These are phyloP conservation scores for Leptobrachium ailaonicum DNA, from an alignment of 2,113 vertebrate species.

Conservation along the genomic window DNA sequence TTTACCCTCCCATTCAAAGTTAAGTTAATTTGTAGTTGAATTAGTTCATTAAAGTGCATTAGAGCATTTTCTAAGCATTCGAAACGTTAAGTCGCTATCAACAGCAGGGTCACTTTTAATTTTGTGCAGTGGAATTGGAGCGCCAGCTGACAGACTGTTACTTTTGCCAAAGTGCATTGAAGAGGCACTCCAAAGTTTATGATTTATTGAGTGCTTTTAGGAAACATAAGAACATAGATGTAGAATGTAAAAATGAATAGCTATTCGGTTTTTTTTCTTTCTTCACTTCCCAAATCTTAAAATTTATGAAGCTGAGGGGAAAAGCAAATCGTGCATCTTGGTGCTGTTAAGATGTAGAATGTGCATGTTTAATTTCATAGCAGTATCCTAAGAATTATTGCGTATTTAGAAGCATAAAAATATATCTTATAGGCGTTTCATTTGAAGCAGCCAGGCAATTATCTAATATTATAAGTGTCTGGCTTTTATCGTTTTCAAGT, in stretches of 20 bases:
- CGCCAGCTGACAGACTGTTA: constrained; percentile 30
- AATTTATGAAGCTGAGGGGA: constrained; percentile 5
- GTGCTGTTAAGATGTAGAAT: not conserved
- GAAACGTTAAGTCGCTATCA: constrained; percentile 43
- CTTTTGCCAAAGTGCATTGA: constrained; percentile 40
- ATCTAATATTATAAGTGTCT: too few relatives aligned
- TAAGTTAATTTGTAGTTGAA: constrained; percentile 46
- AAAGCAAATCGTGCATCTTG: not conserved
- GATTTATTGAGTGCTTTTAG: constrained; percentile 42
- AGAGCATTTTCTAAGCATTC: constrained; percentile 46
- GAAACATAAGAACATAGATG: constrained; percentile 10
- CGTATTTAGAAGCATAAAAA: too few relatives aligned
- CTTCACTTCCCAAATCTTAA: not conserved
- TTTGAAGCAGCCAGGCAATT: too few relatives aligned
- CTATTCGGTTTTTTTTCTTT: constrained; percentile 18
- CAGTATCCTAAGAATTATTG: too few relatives aligned
- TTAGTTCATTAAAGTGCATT: constrained; percentile 49
- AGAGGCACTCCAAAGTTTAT: constrained; percentile 41
- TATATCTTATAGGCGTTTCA: too few relatives aligned
- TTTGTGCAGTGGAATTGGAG: constrained; percentile 30
- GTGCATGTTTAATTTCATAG: too few relatives aligned
- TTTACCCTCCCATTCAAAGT: constrained; percentile 40
- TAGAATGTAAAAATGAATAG: not conserved
- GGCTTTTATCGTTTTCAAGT: too few relatives aligned
- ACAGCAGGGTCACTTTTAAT: constrained; percentile 46